Percentiles rank a stretch among this genome's conserved stretches.
These are phyloP conservation scores for Digitonthophagus gazella DNA, from an alignment of 2,888 invertebrate species.

Conservation along the genomic window DNA sequence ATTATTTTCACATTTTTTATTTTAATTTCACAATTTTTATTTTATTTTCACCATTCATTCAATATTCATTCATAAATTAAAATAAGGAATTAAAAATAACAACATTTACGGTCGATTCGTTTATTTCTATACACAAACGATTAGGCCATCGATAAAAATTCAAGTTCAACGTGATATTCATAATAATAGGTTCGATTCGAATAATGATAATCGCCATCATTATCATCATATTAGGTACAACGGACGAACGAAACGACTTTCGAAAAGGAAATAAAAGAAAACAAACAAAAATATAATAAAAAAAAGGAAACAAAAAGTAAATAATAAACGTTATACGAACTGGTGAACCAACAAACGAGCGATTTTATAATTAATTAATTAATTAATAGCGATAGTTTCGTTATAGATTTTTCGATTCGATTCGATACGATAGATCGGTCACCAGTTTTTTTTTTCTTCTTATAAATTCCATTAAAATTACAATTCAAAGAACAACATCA, in stretches of 20 bases:
- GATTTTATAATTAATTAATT: not conserved
- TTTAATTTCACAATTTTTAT: no score
- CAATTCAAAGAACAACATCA: no score
- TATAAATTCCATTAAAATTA: not conserved
- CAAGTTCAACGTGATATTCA: not conserved
- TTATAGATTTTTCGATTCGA: not conserved
- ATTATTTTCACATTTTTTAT: no score
- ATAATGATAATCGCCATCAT: not conserved
- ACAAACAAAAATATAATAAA: not conserved
- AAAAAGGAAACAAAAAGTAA: not conserved
- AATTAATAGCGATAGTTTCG: not conserved
- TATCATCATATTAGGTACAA: not conserved
- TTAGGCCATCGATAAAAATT: not conserved
- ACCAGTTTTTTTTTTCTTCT: not conserved
- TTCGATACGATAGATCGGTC: not conserved
- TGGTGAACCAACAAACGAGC: no score
- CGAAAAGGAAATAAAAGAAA: not conserved
- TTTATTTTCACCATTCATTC: no score
- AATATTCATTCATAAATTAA: no score
- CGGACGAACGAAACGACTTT: not conserved
- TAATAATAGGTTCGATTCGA: not conserved
- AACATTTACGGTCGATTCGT: not conserved
- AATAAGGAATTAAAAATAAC: no score
- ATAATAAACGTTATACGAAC: no score
- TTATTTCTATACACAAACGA: not conserved